Conservation (phyloP, 1,140 invertebrate species). For the Pseudomyrmex cubaensis region DNA sequence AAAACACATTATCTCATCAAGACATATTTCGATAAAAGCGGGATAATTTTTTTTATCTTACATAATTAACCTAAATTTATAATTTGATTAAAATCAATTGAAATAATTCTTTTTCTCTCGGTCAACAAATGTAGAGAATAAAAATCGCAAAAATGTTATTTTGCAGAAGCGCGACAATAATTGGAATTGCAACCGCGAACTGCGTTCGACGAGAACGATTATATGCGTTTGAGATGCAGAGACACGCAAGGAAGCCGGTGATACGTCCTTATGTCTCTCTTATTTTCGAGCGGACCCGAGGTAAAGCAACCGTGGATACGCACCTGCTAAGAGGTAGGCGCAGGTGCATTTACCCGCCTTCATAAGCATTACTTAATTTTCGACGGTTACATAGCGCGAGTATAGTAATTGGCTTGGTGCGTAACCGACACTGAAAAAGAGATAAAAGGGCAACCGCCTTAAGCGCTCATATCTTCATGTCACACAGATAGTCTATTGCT, state of each 20-base stretch:
- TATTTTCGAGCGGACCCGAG: constrained; percentile 55
- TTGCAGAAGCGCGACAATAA: constrained; percentile 33
- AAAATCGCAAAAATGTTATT: neutral
- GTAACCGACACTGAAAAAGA: constrained; percentile 22
- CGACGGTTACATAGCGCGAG: constrained; percentile 71
- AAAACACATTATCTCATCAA: too few species aligned
- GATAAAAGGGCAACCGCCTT: constrained; percentile 6
- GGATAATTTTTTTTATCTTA: too few species aligned
- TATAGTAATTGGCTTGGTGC: constrained; percentile 69
- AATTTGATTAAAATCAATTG: too few species aligned
- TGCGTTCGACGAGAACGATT: constrained; percentile 57
- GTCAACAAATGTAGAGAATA: neutral
- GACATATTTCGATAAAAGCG: too few species aligned
- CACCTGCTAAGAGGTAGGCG: constrained; percentile 72
- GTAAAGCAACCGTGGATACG: constrained; percentile 43
- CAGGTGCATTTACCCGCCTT: constrained; percentile 71
- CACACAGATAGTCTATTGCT: neutral
- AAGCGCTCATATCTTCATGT: constrained; percentile 9
- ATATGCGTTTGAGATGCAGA: constrained; percentile 56
- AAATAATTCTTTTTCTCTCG: too few species aligned
- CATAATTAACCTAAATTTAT: too few species aligned
- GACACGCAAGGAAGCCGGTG: constrained; percentile 64
- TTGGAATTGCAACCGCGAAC: constrained; percentile 2
- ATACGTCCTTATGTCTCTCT: constrained; percentile 62
- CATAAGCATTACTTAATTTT: constrained; percentile 77